Evolutionary conservation across 92 coral and sea anemone species (phyloP), one percentile per base, ranked within the genome.

Genomic region (Phymanthus crucifer): DNA sequence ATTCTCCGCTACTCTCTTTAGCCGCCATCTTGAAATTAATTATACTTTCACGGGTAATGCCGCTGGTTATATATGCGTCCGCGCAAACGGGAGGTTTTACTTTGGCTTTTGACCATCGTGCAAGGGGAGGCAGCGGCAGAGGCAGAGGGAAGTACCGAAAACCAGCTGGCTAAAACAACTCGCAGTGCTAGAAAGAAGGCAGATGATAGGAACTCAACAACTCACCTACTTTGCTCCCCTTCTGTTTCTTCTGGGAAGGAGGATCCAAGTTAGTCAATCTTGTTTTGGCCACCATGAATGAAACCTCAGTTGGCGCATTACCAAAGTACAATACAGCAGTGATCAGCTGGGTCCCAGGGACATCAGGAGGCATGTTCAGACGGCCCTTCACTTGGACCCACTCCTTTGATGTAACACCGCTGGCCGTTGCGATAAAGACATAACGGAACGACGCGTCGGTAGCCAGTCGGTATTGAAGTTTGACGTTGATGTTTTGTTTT

Each of bases 401-500:
- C 29, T 24, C 52, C 47, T 70, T n/a, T 31, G 47, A 43, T 31
- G 74, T 34, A 26, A 70, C 31, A 70, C 74, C 74, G 74, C 48
- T 34, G 74, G 74, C 74, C 46, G 74, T 7, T 36, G 47, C 74
- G 16, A 70, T 70, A 23, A 70, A 43, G 74, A 70, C 16, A 32
- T 70, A 70, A 12, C 74, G 45, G 52, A 70, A 70, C 8, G 74
- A 70, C 29, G 45, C 29, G 47, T 43, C 52, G 3, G 45, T 43
- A 1, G 52, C 31, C 29, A 43, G 29, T 70, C 52, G 34, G 48
- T 35, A 70, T 19, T 70, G 74, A 3, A 70, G 48, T 34, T 70
- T 70, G 24, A 35, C 52, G 74, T 70, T 70, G 23, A 70, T 70
- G 47, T 70, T 70, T 46, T 70, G 74, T 26, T 70, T 70, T 43